Evolutionary conservation across 2,113 vertebrate species (phyloP).

Genomic region (Dolichotis patagonum): DNA sequence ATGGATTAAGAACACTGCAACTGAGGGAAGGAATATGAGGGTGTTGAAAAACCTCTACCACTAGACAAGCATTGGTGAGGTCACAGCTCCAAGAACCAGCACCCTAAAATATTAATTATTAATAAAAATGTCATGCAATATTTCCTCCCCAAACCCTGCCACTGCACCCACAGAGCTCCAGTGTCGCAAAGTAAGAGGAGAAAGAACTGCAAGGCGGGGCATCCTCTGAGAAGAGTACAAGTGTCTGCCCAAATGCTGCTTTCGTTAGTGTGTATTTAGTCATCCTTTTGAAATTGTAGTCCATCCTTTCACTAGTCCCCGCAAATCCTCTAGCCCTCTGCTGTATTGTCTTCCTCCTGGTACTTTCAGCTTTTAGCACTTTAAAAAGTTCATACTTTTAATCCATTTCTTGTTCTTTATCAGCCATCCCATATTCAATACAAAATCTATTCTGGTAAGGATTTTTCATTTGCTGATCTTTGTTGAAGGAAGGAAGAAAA

Average conservation of each 20-base stretch:
- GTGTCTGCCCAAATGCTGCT: neutral
- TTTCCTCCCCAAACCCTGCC: neutral
- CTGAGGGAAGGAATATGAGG: neutral
- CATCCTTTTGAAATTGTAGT: neutral
- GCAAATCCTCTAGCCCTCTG: neutral
- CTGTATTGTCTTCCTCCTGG: neutral
- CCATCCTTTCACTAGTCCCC: neutral
- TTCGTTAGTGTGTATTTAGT: neutral
- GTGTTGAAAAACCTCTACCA: neutral
- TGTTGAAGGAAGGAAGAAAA: neutral
- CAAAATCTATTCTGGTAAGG: neutral
- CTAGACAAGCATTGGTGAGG: neutral
- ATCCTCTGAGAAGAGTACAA: neutral
- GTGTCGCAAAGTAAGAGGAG: neutral
- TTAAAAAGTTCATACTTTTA: neutral
- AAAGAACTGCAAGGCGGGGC: neutral
- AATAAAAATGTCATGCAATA: neutral
- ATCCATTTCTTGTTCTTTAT: neutral
- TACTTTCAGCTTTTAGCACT: neutral
- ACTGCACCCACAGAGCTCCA: neutral
- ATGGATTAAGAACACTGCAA: neutral
- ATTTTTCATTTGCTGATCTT: neutral
- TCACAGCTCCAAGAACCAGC: neutral
- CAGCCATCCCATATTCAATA: neutral
- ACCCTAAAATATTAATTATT: neutral